phyloP scores from a whole-genome alignment of 2,888 invertebrate species.

The Oscheius onirici region DNA sequence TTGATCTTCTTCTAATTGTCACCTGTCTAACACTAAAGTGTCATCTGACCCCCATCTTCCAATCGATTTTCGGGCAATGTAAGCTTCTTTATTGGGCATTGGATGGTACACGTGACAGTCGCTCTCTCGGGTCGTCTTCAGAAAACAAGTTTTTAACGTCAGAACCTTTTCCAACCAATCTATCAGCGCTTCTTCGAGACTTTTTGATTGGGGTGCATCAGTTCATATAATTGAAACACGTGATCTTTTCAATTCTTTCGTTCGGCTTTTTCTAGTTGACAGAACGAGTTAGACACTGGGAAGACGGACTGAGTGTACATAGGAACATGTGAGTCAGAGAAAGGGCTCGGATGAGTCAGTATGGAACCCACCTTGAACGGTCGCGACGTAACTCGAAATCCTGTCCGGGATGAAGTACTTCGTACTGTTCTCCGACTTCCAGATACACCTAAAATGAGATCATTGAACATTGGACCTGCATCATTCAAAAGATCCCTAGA shows the following conservation, averaged over 20 bases:
- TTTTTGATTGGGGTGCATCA: conserved; percentile 1
- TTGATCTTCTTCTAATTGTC: no score
- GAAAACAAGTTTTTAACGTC: not conserved
- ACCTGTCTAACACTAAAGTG: no score
- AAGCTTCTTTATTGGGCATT: no score
- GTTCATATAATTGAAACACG: not conserved
- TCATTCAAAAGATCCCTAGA: no score
- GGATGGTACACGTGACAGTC: conserved; percentile 1
- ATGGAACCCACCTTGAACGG: conserved; percentile 26
- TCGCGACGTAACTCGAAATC: conserved; percentile 30
- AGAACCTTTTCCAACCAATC: not conserved
- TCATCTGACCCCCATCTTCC: no score
- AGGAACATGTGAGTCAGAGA: not conserved
- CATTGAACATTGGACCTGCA: no score
- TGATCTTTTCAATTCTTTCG: not conserved
- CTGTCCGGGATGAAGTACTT: conserved; percentile 30
- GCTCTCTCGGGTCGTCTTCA: not conserved
- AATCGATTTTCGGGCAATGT: no score
- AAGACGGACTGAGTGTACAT: not conserved
- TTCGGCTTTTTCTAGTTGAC: not conserved
- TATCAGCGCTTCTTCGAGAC: not conserved
- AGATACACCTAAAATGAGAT: conserved; percentile 29
- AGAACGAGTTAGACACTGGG: not conserved
- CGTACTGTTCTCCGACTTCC: conserved; percentile 37
- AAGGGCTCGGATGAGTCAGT: not conserved